A percentile compares a stretch with the other conserved stretches of the same genome.
Conservation (phyloP, 2,888 invertebrate species). For the Idaea straminata region DNA sequence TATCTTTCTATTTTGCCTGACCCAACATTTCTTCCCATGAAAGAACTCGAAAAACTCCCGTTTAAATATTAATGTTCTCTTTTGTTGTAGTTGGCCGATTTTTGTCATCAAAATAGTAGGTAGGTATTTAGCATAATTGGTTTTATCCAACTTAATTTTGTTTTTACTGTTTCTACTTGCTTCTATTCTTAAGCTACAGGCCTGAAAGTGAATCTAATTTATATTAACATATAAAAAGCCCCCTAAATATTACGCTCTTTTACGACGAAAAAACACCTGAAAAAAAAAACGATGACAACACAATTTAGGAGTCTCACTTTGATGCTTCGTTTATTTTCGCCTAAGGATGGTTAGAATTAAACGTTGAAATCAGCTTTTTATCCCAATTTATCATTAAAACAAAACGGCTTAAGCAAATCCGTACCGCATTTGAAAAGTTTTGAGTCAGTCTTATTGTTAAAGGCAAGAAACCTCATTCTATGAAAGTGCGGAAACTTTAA, state of each 20-base stretch:
- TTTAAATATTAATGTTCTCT: background rate
- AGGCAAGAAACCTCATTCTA: background rate
- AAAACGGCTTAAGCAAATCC: background rate
- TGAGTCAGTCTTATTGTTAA: background rate
- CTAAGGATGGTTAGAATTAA: background rate
- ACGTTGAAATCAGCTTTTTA: background rate
- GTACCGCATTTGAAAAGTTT: background rate
- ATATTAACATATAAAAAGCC: conserved; percentile 16
- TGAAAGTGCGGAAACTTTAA: background rate
- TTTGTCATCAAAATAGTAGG: too few relatives aligned
- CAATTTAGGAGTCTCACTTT: conserved; percentile 1
- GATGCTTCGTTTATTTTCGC: conserved; percentile 10
- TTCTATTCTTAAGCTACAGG: background rate
- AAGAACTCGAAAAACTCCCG: too few relatives aligned
- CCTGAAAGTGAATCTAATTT: conserved; percentile 12
- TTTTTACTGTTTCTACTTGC: too few relatives aligned
- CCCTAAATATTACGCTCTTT: conserved; percentile 7
- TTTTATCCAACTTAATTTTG: too few relatives aligned
- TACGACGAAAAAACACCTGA: conserved; percentile 28
- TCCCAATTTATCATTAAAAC: conserved; percentile 3
- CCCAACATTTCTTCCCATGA: too few relatives aligned
- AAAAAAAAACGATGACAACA: conserved; percentile 32
- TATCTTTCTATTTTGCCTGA: too few relatives aligned
- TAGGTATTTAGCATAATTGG: too few relatives aligned
- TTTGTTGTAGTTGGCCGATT: background rate